A percentile compares a stretch with the other conserved stretches of the same genome.
Conservation (phyloP, 2,888 invertebrate genomes). For the Nematopogon swammerdamellus region DNA sequence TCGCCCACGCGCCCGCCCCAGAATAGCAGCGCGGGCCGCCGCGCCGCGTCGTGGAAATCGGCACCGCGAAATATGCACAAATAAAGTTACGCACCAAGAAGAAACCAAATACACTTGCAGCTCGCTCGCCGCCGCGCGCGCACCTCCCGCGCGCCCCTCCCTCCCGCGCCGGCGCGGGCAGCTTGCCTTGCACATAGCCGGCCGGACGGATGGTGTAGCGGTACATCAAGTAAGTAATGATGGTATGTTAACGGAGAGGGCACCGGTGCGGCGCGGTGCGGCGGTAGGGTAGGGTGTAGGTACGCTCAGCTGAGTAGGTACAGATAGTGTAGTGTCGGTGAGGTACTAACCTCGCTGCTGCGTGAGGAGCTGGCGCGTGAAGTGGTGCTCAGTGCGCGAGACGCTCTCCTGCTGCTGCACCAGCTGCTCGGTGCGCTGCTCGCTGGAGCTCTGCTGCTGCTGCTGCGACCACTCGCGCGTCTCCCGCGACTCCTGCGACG, state of each 20-base stretch:
- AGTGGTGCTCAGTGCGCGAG: slow-evolving; percentile 73
- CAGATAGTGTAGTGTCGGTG: slow-evolving; percentile 5
- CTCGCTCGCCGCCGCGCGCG: slow-evolving; percentile 14
- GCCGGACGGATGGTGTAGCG: no score
- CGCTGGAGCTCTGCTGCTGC: slow-evolving; percentile 10
- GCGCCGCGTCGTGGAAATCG: slow-evolving; percentile 33
- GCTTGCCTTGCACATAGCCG: background rate
- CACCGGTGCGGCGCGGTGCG: background rate
- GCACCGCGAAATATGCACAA: slow-evolving; percentile 31
- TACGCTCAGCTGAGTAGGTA: slow-evolving; percentile 13
- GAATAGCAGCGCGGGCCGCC: slow-evolving; percentile 31
- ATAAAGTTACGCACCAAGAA: slow-evolving; percentile 26
- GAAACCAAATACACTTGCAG: slow-evolving; percentile 26
- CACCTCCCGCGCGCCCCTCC: background rate
- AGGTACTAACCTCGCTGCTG: slow-evolving; percentile 69
- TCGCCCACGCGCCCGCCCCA: slow-evolving; percentile 20
- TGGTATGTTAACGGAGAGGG: no score
- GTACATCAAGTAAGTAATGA: no score
- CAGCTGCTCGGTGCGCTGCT: slow-evolving; percentile 45
- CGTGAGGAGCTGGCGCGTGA: slow-evolving; percentile 73
- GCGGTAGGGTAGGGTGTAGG: slow-evolving; percentile 10
- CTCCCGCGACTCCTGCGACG: slow-evolving; percentile 45
- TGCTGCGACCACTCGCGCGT: slow-evolving; percentile 30
- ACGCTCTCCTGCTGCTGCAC: slow-evolving; percentile 47
- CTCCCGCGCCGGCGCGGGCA: background rate